Evolutionary conservation across 2,888 invertebrate genomes (phyloP).

Genomic region (Pandemis corylana): DNA sequence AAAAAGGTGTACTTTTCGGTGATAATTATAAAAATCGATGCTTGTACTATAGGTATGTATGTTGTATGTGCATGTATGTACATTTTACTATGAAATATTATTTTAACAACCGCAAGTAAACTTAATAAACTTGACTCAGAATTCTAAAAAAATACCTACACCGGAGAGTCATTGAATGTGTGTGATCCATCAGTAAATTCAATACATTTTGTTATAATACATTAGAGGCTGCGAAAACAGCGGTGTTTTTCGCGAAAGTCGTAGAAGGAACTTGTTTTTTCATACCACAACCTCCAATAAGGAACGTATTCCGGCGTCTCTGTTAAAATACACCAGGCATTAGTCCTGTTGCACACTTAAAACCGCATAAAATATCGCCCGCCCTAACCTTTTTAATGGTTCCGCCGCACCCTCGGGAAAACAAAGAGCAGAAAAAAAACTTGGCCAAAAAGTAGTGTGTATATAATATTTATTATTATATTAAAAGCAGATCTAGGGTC

Average conservation of each 20-base stretch:
- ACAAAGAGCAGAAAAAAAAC: conserved; percentile 74
- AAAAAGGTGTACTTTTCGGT: no score
- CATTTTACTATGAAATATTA: no score
- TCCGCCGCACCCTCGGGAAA: conserved; percentile 74
- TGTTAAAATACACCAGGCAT: conserved; percentile 72
- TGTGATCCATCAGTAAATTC: no score
- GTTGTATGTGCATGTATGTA: no score
- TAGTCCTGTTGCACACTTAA: conserved; percentile 81
- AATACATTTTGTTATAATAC: no score
- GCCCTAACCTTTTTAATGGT: conserved; percentile 82
- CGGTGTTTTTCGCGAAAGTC: neutral
- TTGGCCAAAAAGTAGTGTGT: conserved; percentile 75
- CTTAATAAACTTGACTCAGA: no score
- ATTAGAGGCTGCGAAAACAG: no score
- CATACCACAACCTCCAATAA: neutral
- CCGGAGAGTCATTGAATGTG: no score
- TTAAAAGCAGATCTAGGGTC: conserved; percentile 78
- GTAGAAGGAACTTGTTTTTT: neutral
- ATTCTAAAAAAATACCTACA: no score
- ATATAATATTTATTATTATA: conserved; percentile 82
- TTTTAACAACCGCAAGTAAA: no score
- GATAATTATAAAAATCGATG: no score
- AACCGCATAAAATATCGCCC: conserved; percentile 81
- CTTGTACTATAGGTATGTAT: no score
- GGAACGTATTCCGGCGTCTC: conserved; percentile 57